Evolutionary conservation across 2,888 invertebrate genomes (phyloP).

Genomic region (Brassicogethes aeneus): DNA sequence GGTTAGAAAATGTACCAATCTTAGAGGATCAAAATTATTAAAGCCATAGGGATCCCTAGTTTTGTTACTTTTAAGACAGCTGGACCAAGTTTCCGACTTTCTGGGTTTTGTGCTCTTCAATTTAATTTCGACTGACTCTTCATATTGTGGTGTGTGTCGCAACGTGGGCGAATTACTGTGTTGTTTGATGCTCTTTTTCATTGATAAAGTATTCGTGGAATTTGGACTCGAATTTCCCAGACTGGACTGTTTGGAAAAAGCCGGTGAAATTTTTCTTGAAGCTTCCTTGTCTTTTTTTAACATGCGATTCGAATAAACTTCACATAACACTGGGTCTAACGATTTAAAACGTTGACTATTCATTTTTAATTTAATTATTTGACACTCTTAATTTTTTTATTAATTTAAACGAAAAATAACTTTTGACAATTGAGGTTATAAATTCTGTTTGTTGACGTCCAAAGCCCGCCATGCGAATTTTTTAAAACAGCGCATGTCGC

Average conservation of each 20-base stretch:
- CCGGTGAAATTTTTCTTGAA: constrained; percentile 1
- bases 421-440: constrained; percentile 20
- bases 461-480: constrained; percentile 14
- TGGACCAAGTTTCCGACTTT: constrained; percentile 25
- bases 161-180: neutral
- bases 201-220: neutral
- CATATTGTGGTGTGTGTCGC: neutral
- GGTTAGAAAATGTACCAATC: constrained; percentile 37
- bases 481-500: constrained; percentile 3
- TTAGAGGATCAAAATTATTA: constrained; percentile 35
- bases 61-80: constrained; percentile 25
- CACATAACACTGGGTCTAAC: neutral
- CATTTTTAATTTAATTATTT: neutral
- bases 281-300: neutral
- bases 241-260: neutral
- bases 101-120: neutral
- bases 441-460: constrained; percentile 15
- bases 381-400: constrained; percentile 16
- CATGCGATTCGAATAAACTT: neutral
- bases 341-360: neutral
- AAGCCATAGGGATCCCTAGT: constrained; percentile 29
- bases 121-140: neutral
- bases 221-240: neutral
- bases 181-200: neutral
- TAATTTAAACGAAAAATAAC: too few species aligned